Base-by-base conservation (phyloP, 2,797 vertebrate genomes). In the Linurgus olivaceus region DNA sequence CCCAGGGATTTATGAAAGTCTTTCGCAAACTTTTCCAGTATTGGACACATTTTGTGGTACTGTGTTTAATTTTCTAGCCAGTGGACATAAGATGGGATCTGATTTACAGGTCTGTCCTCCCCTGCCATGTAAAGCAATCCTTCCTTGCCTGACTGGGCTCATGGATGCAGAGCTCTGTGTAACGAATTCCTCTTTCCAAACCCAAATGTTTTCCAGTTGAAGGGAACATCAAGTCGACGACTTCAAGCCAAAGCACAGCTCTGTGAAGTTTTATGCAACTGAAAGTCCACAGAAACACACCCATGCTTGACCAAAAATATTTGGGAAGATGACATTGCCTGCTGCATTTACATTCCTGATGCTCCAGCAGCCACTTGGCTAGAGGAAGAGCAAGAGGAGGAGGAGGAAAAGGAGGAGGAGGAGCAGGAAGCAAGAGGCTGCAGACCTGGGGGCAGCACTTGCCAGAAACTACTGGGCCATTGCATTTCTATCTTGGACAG, bases 141-240 rank as follows among this genome's bases (percentile, higher is more conserved):
- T 44, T 84, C 67, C 35, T 35, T 1, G 1, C 54, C 65, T 38
- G 58, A 20, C n/a, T 8, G 0, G 63, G 70, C 67, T 86, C 47
- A 11, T 0, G 10, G 58, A 18, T 7, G 2, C 70, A 28, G 33
- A 86, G 59, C 67, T 84, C 48, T 0, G 0, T 4, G 5, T 9
- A 18, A 62, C 10, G 4, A 51, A 55, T 37, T 55, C 25, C 37
- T 74, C 45, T 31, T 86, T 47, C 83, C 10, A 52, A 83, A 50
- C 35, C n/a, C 61, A 40, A 38, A 23, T 0, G 0, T 63, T 83
- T 90, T 68, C 50, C 88, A 65, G n/a, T 3, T 5, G 38, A 68
- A 88, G 58, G 79, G 65, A 93, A 51, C 61, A 47, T 31, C 33
- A 9, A 42, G 50, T 38, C 0, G 0, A 17, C 5, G 8, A 73